Conservation (phyloP, 2,797 vertebrate species). For the Bradypodion pumilum region DNA sequence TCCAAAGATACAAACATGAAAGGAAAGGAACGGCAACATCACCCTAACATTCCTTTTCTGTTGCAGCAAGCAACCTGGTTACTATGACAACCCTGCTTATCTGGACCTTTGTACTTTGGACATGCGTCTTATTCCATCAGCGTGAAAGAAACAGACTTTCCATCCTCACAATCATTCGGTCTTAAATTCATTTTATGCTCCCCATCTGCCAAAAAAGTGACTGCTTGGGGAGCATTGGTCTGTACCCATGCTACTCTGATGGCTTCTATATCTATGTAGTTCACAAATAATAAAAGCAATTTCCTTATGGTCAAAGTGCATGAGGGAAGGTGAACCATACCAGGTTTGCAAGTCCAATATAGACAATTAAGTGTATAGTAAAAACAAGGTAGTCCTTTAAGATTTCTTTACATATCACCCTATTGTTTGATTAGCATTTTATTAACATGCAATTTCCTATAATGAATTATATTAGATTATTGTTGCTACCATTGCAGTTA, state of each 20-base stretch:
- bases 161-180: background rate
- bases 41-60: background rate
- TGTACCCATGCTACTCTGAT: background rate
- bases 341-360: background rate
- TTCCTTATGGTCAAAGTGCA: background rate
- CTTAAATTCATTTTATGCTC: constrained; percentile 1
- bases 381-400: background rate
- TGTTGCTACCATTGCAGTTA: background rate
- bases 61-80: constrained; percentile 16
- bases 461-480: background rate
- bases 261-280: background rate
- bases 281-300: background rate
- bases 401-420: background rate
- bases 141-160: background rate
- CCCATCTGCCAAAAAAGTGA: background rate
- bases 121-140: constrained; percentile 2
- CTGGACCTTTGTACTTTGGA: constrained; percentile 3
- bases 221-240: background rate
- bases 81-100: constrained; percentile 20
- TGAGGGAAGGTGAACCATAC: background rate
- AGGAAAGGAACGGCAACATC: constrained; percentile 5
- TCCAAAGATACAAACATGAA: background rate
- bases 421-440: background rate
- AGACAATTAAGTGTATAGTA: background rate
- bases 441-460: background rate